Base-by-base conservation (phyloP, 2,888 invertebrate genomes). In the Cephus nigrinus region DNA sequence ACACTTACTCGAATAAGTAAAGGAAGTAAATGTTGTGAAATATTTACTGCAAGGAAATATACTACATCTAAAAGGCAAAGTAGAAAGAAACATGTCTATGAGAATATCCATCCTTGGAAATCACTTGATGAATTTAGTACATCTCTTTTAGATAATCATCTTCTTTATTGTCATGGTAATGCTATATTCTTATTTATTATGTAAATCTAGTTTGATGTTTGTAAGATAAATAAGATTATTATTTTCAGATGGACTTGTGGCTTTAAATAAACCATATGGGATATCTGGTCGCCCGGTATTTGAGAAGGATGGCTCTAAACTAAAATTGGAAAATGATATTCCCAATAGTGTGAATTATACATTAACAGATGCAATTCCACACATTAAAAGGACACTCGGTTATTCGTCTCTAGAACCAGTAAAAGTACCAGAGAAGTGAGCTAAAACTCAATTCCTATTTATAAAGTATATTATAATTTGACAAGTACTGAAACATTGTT, bases 231-330 rank as follows among this genome's bases (percentile, higher is more conserved):
- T 5, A 74, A 30, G 15, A 30, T 78, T 74, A 71, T 74, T 40
- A 73, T 55, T 81, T 80, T 30, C 77, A 91, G 91, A 84, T 82
- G 91, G 89, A 32, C 76, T 91, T 33, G 83, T 91, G 30, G 88
- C 81, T 4, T 55, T 91, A 55, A 91, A 89, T 79, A 91, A 91
- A 82, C 91, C 91, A 0, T 90, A 90, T 73, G 91, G 90, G n/a
- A 85, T 91, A 78, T 76, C 86, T n/a, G 69, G 79, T n/a, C 78
- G 11, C 1, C 2, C 40, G 9, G 40, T 15, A 68, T 3, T 3
- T 30, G 1, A 33, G 30, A 12, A 15, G 23, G 31, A 34, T 30
- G 9, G 34, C 12, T 1, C 12, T 75, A 33, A n/a, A 68, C 30
- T 11, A 5, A 12, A 15, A 9, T 34, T 12, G 12, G 4, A 11